Evolutionary conservation across 1,140 invertebrate species (phyloP), one percentile per base, ranked within the genome.

Genomic region (Macrobrachium nipponense): DNA sequence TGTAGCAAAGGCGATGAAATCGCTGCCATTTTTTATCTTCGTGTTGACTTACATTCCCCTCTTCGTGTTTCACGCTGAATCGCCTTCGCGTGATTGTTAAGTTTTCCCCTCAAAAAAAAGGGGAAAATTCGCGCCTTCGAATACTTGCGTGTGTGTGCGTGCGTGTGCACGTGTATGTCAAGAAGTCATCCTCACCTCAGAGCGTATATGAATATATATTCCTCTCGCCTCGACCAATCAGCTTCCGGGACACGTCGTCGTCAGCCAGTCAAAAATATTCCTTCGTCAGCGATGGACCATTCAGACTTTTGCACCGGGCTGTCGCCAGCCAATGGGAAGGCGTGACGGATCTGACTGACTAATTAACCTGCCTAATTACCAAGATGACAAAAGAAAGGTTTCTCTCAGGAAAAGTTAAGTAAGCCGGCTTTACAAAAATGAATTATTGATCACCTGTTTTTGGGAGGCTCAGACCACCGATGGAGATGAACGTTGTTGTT

Each of bases 361-460:
- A 86, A 86, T 86, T 86, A 86, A 86, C 83, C 83, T 61, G n/a
- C 58, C 66, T 86, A 86, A 86, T 86, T 86, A 86, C 76, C 80
- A 51, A 86, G 83, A 80, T 86, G 83, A 86, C 83, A 86, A 86
- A 86, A 86, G 83, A 80, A 86, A 80, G 83, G 70, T 73, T 44
- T 68, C 20, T 27, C 77, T 14, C 68, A 76, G 83, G n/a, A 73
- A 80, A 86, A 86, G 83, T 86, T 86, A 86, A 86, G 83, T 86
- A 86, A 86, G 51, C 77, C 76, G 83, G 76, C 83, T 80, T 86
- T 72, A 86, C 51, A 86, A 86, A 86, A 86, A 86, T 86, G 83
- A 70, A 86, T 86, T 73, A 86, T 86, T 79, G 60, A 86, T n/a
- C 60, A 36, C 77, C 17, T 80, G 76, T 80, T 86, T 79, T 86